Evolutionary conservation across 1,140 invertebrate genomes (phyloP), one percentile per base, ranked within the genome.

Genomic region (Drosophila funebris): DNA sequence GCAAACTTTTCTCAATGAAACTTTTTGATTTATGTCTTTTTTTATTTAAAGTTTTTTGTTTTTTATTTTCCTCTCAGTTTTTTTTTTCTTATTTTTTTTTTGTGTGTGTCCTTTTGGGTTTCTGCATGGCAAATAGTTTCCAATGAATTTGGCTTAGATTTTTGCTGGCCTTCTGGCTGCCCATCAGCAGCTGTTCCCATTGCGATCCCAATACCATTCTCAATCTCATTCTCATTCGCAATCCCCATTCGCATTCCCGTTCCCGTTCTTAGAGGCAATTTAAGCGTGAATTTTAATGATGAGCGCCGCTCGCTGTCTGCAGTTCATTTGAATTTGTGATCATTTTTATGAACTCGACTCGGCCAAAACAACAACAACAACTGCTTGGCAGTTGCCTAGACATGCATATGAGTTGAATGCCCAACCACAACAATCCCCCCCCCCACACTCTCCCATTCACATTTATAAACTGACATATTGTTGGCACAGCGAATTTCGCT

Each of bases 1-100:
- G 27, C 74, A 70, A 87, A 83, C 58, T 90, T 90, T 90, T 90
- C 87, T 90, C 87, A 90, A 90, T 90, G 87, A 90, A 87, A 82
- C 72, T 37, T 75, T 90, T 43, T 90, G 85, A 90, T 90, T 90
- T 90, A 90, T 90, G 85, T 79, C 58, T 88, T 88, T 80, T 18
- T n/a, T 46, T 61, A 82, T 88, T 71, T 56, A 60, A 18, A 8
- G 50, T 50, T 73, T 61, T 72, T 69, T 61, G 56, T 44, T 36
- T 50, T 61, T 58, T 54, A n/a, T 29, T 46, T 63, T 60, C 14
- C 20, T 22, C 14, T 52, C n/a, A n/a, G 53, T 62, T 0, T 11
- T 5, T 27, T 48, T 61, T 46, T 58, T 24, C n/a, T n/a, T n/a
- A n/a, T 18, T 36, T 60, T n/a, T 44, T 39, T 63, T 37, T 56